Evolutionary conservation across 2,888 invertebrate genomes (phyloP).

Genomic region (Cryptocheilus praepositus): DNA sequence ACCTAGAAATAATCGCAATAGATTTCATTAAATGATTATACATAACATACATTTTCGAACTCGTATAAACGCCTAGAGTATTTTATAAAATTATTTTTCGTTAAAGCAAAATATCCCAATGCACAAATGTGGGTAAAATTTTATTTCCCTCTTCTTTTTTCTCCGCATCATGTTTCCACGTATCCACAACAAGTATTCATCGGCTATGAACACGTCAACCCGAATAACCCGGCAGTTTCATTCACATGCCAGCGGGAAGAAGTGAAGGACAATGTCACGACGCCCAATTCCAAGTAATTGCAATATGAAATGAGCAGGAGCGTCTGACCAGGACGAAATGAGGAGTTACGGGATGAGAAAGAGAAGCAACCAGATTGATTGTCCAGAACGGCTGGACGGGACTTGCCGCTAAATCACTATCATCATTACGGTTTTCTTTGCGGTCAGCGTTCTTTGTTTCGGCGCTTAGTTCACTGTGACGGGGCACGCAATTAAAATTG

Average conservation of each 20-base stretch:
- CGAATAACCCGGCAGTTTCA: slow-evolving; percentile 54
- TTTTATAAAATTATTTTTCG: too few species aligned
- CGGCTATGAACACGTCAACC: slow-evolving; percentile 59
- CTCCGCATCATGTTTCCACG: too few species aligned
- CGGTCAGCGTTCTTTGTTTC: slow-evolving; percentile 59
- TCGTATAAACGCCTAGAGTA: too few species aligned
- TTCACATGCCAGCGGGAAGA: slow-evolving; percentile 48
- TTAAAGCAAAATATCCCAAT: too few species aligned
- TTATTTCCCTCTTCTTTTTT: too few species aligned
- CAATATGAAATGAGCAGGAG: slow-evolving; percentile 8
- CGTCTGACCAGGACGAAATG: slow-evolving; percentile 14
- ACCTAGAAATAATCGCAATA: too few species aligned
- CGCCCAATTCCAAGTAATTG: slow-evolving; percentile 28
- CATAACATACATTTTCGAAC: too few species aligned
- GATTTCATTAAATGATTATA: too few species aligned
- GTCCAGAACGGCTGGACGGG: slow-evolving; percentile 25
- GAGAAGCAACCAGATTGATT: not conserved
- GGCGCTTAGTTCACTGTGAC: slow-evolving; percentile 20
- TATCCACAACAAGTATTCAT: slow-evolving; percentile 41
- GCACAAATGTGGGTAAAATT: too few species aligned
- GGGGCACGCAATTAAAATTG: too few species aligned
- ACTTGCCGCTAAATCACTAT: slow-evolving; percentile 42
- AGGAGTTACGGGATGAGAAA: not conserved
- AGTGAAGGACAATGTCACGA: slow-evolving; percentile 37
- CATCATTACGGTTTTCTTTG: slow-evolving; percentile 57